phyloP scores from a whole-genome alignment of 1,140 invertebrate species.

The Drosophila carrolli region DNA sequence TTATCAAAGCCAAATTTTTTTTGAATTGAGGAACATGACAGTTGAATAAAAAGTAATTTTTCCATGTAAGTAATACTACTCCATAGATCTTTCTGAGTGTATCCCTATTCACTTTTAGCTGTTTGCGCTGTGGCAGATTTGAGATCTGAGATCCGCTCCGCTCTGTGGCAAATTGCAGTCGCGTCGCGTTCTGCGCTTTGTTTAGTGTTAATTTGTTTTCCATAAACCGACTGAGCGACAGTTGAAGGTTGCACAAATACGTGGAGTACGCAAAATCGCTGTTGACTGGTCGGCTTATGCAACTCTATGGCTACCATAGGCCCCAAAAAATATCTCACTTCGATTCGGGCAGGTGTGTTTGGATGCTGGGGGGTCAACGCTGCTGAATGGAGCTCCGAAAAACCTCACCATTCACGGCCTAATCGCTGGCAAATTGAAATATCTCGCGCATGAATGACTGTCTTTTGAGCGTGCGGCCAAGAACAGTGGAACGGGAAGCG shows the following conservation, averaged over 20 bases:
- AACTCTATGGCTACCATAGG: slow-evolving; percentile 17
- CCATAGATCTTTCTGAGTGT: slow-evolving; percentile 6
- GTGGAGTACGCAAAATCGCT: slow-evolving; percentile 56
- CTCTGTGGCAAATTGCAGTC: slow-evolving; percentile 79
- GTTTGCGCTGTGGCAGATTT: slow-evolving; percentile 41
- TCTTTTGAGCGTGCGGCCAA: slow-evolving; percentile 45
- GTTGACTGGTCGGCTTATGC: slow-evolving; percentile 54
- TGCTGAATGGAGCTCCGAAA: slow-evolving; percentile 2
- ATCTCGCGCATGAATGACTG: slow-evolving; percentile 55
- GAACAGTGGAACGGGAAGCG: slow-evolving; percentile 60
- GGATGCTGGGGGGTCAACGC: slow-evolving; percentile 30
- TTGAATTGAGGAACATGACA: too few relatives aligned
- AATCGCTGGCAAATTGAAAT: slow-evolving; percentile 60
- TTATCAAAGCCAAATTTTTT: too few relatives aligned
- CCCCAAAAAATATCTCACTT: background rate
- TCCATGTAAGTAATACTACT: too few relatives aligned
- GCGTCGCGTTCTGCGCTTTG: slow-evolving; percentile 60
- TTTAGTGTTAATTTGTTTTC: slow-evolving; percentile 73
- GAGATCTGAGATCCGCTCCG: slow-evolving; percentile 47
- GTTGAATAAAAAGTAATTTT: too few relatives aligned
- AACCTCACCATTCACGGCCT: slow-evolving; percentile 27
- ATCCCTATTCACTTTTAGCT: slow-evolving; percentile 34
- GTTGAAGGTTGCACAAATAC: slow-evolving; percentile 72
- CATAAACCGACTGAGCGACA: slow-evolving; percentile 63
- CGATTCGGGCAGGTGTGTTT: slow-evolving; percentile 27